Conservation (phyloP, 2,113 vertebrate genomes). For the Cyanoramphus novaezelandiae region DNA sequence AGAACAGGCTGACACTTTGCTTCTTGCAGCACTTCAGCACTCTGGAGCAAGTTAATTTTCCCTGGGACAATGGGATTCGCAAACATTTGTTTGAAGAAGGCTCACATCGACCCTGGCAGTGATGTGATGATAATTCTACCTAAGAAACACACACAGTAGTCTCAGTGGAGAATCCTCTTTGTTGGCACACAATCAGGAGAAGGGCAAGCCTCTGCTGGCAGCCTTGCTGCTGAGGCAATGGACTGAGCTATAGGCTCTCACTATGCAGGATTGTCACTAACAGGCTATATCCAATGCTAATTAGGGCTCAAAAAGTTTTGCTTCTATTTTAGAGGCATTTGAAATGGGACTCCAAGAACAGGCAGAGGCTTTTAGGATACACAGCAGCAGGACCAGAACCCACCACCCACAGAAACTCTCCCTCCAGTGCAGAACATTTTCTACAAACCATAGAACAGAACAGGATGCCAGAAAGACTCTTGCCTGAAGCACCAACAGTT, state of each 20-base stretch:
- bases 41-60: not conserved
- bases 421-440: not conserved
- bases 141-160: not conserved
- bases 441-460: not conserved
- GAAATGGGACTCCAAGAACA: not conserved
- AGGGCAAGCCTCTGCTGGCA: not conserved
- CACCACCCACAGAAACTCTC: not conserved
- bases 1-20: not conserved
- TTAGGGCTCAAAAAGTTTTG: not conserved
- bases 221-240: not conserved
- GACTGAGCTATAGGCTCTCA: not conserved
- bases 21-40: conserved; percentile 32
- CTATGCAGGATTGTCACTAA: not conserved
- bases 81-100: not conserved
- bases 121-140: not conserved
- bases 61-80: not conserved
- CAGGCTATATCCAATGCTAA: not conserved
- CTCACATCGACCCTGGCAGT: not conserved
- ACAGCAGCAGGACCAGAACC: not conserved
- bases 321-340: not conserved
- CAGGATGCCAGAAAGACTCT: not conserved
- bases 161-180: not conserved
- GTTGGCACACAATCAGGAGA: not conserved
- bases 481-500: not conserved
- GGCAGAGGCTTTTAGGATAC: not conserved